Evolutionary conservation across 2,888 invertebrate genomes (phyloP), one percentile per base, ranked within the genome.

Genomic region (Lepetodrilus schrolli): DNA sequence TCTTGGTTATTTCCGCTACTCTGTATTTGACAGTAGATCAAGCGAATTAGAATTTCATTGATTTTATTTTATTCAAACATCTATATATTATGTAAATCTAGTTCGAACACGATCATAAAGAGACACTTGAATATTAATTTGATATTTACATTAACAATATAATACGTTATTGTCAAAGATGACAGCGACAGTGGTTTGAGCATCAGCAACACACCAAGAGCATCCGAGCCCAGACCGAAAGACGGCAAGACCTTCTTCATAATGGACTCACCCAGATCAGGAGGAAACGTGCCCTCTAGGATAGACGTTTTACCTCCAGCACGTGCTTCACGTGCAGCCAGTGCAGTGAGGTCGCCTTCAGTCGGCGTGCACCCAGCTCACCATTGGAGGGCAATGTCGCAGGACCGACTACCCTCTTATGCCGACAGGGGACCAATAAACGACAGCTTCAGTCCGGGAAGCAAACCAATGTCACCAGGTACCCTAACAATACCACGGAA

Each of bases 141-240:
- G n/a, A n/a, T n/a, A n/a, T n/a, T n/a, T n/a, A n/a, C n/a, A n/a
- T n/a, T n/a, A n/a, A n/a, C n/a, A n/a, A n/a, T n/a, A n/a, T n/a
- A n/a, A n/a, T n/a, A n/a, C n/a, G n/a, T n/a, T n/a, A n/a, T n/a
- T n/a, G n/a, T n/a, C n/a, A n/a, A n/a, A 83, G 86, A 86, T 75
- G 86, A 86, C 73, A 83, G 82, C 72, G 85, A 86, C 73, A 86
- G 85, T 73, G 85, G 85, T 0, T 78, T 84, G 36, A 84, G 84
- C 71, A 83, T 83, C 4, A 81, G 84, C 21, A 82, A 84, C 47
- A 84, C 83, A 10, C 85, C 83, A 5, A 77, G 82, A 48, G 79
- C 79, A 43, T 51, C 72, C 10, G 74, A 74, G 21, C 21, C 68
- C 20, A 65, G 65, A 34, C 65, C 36, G 5, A 48, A 34, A 20